Evolutionary conservation across 2,113 vertebrate genomes (phyloP).

Genomic region (Malurus elegans): DNA sequence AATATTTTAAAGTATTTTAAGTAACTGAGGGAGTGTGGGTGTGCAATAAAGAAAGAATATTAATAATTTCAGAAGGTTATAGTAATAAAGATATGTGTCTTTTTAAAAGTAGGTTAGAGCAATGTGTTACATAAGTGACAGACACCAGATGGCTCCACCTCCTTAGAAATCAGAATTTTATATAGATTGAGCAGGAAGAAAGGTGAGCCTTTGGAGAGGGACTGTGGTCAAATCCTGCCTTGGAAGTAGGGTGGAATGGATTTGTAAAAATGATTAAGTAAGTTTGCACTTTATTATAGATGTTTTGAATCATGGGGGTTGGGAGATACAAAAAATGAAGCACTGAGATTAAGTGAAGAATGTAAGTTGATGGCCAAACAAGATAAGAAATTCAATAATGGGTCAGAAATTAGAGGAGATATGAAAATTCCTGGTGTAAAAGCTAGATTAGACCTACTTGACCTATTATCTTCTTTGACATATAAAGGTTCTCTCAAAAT

Average conservation of each 20-base stretch:
- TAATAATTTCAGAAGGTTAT: not conserved
- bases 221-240: not conserved
- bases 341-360: not conserved
- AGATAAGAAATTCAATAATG: not conserved
- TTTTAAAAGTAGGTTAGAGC: not conserved
- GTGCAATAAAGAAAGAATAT: not conserved
- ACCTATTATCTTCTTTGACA: not conserved
- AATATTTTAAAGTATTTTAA: not conserved
- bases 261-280: not conserved
- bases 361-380: not conserved
- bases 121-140: not conserved
- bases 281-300: not conserved
- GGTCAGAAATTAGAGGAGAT: not conserved
- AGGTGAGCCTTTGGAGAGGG: not conserved
- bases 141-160: constrained; percentile 58
- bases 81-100: not conserved
- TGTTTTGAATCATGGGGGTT: not conserved
- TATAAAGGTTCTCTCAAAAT: not conserved
- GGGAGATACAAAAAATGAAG: not conserved
- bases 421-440: not conserved
- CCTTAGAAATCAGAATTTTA: not conserved
- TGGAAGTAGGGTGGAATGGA: not conserved
- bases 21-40: accelerated
- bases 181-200: not conserved
- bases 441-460: not conserved